These are phyloP conservation scores for Elymnias hypermnestra DNA, from an alignment of 1,140 invertebrate species.

Conservation along the genomic window DNA sequence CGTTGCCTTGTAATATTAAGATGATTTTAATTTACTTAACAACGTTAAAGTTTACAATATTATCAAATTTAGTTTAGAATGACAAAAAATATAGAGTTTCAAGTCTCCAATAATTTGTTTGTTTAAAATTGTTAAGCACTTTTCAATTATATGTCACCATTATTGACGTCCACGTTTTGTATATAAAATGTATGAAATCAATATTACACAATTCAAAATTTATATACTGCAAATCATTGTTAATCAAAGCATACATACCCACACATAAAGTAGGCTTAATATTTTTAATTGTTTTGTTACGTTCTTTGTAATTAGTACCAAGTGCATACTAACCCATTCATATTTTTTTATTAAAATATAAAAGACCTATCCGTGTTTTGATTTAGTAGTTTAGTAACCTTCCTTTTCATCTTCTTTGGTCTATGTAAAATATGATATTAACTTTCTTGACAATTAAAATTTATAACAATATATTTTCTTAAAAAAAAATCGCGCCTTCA, in stretches of 20 bases:
- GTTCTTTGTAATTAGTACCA: conserved; percentile 59
- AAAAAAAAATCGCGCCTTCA: conserved; percentile 7
- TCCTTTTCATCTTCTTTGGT: conserved; percentile 28
- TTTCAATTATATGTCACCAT: neutral
- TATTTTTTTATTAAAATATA: conserved; percentile 70
- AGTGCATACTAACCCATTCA: conserved; percentile 59
- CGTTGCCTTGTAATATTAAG: conserved; percentile 4
- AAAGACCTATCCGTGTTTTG: conserved; percentile 71
- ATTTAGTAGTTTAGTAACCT: conserved; percentile 72
- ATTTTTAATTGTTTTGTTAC: conserved; percentile 22
- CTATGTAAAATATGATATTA: conserved; percentile 10
- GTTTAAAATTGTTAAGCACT: neutral
- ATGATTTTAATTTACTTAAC: conserved; percentile 11
- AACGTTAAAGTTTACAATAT: conserved; percentile 3
- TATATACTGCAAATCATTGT: conserved; percentile 17
- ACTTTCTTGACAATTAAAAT: conserved; percentile 2
- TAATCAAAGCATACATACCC: conserved; percentile 19
- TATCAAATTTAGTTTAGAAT: conserved; percentile 8
- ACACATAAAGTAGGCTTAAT: conserved; percentile 17
- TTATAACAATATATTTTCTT: conserved; percentile 16
- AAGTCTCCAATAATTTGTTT: neutral
- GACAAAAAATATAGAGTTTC: conserved; percentile 1
- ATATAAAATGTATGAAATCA: conserved; percentile 18
- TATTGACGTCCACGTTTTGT: conserved; percentile 10
- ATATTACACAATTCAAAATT: conserved; percentile 8